Conservation (phyloP, 2,113 vertebrate species). For the Hippocampus comes region DNA sequence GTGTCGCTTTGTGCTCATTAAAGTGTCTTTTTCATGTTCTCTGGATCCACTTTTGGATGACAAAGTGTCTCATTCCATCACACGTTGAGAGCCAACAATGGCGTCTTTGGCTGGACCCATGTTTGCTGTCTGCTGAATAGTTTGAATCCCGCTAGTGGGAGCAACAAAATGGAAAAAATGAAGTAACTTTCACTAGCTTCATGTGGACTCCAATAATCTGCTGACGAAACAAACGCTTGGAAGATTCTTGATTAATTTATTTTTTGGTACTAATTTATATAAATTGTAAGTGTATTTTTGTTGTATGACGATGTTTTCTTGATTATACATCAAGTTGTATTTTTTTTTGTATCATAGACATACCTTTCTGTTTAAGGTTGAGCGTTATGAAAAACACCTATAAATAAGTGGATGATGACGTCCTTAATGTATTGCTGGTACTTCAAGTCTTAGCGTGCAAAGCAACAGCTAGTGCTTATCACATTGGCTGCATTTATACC, state of each 20-base stretch:
- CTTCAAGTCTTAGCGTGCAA: not conserved
- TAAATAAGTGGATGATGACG: too few species aligned
- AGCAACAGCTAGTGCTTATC: not conserved
- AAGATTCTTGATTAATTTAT: not conserved
- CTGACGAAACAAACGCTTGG: not conserved
- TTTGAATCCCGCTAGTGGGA: conserved; percentile 20
- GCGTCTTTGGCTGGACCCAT: conserved; percentile 9
- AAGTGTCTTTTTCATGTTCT: not conserved
- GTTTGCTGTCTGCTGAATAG: conserved; percentile 27
- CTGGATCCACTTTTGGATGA: conserved; percentile 3
- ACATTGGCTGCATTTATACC: not conserved
- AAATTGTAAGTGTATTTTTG: not conserved
- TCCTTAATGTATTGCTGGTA: not conserved
- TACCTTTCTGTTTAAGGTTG: not conserved
- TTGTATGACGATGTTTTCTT: not conserved
- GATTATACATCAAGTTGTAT: not conserved
- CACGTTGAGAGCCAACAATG: conserved; percentile 15
- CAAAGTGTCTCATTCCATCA: conserved; percentile 2
- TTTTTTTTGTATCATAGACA: not conserved
- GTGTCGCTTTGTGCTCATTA: not conserved
- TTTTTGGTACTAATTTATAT: not conserved
- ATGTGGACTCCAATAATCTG: not conserved
- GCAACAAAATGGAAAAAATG: conserved; percentile 16
- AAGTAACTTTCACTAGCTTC: not conserved
- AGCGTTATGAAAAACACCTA: too few species aligned